Base-by-base conservation (phyloP, 2,888 invertebrate species). In the Torymus tubicola region DNA sequence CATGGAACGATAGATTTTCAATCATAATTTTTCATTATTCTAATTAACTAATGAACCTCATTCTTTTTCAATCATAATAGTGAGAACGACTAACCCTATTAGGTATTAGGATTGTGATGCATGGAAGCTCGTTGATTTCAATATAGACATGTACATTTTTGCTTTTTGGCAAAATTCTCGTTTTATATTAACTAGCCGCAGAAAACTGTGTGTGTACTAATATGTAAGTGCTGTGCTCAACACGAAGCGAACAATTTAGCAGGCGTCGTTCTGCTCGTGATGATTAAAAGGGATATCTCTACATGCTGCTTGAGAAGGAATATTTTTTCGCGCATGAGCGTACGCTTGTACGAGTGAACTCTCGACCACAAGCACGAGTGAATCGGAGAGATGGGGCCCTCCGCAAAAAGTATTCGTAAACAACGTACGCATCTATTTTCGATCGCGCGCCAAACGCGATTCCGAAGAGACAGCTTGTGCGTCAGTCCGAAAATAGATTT, bases 401-500 rank as follows among this genome's bases (percentile, higher is more conserved):
- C 11, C 14, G 58, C 69, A 81, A 78, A 72, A 79, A 67, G 63
- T 71, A 71, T 78, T 76, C 75, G 65, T 68, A 63, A 79, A 76
- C 60, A 68, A 63, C 31, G 16, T 50, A 18, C 12, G 13, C 12
- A 24, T 75, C 72, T 82, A 74, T 82, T 82, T 82, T 80, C 64
- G 63, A 69, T 74, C 70, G 61, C 31, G 61, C 58, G 67, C 16
- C 50, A 60, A 57, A 52, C 42, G 8, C 42, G 42, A 42, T 42
- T 42, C 42, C 13, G 50, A 81, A 67, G 69, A 78, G 78, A 70
- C 75, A 75, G 76, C 63, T 21, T 67, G 60, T 64, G 55, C 71
- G 58, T 60, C 21, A 21, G 64, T 68, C 14, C 64, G 57, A 74
- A 80, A 80, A 80, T 82, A 82, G 82, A 80, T 80, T 82, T 80